These are phyloP conservation scores for Spodoptera exigua DNA, from an alignment of 2,888 invertebrate species.

Conservation along the genomic window DNA sequence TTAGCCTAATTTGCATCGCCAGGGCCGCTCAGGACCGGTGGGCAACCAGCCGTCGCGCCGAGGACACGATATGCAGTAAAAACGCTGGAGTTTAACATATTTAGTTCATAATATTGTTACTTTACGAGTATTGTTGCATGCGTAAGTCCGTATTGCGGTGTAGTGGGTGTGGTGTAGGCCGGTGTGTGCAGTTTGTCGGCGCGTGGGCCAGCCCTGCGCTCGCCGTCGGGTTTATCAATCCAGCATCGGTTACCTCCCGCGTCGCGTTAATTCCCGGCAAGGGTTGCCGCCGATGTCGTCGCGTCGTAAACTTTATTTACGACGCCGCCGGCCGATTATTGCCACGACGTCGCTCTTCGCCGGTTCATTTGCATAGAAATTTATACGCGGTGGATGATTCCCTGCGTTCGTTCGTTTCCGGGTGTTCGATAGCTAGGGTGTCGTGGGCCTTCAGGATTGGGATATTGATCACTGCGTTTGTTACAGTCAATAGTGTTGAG, in stretches of 20 bases:
- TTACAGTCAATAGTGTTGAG: conserved; percentile 27
- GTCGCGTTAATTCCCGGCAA: conserved; percentile 77
- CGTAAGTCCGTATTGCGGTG: conserved; percentile 26
- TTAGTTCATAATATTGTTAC: conserved; percentile 44
- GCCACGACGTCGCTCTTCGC: conserved; percentile 75
- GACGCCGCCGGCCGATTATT: conserved; percentile 78
- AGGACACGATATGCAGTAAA: conserved; percentile 35
- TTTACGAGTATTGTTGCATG: conserved; percentile 37
- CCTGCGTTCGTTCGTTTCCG: conserved; percentile 65
- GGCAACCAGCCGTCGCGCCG: conserved; percentile 34
- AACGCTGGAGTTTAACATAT: conserved; percentile 27
- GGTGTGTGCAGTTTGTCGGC: conserved; percentile 19
- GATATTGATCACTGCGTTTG: conserved; percentile 50
- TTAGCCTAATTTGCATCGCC: conserved; percentile 66
- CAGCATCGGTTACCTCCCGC: conserved; percentile 72
- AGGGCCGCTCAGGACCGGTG: conserved; percentile 41
- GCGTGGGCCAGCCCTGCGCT: conserved; percentile 55
- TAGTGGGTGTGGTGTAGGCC: conserved; percentile 36
- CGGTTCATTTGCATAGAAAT: conserved; percentile 85
- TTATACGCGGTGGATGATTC: conserved; percentile 77
- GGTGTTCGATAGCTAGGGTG: conserved; percentile 58
- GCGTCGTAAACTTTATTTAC: conserved; percentile 84
- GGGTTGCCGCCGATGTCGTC: conserved; percentile 73
- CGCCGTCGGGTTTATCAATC: conserved; percentile 57
- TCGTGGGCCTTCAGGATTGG: conserved; percentile 40